These are phyloP conservation scores for Odocoileus virginianus DNA, from an alignment of 2,113 vertebrate species.

Conservation along the genomic window DNA sequence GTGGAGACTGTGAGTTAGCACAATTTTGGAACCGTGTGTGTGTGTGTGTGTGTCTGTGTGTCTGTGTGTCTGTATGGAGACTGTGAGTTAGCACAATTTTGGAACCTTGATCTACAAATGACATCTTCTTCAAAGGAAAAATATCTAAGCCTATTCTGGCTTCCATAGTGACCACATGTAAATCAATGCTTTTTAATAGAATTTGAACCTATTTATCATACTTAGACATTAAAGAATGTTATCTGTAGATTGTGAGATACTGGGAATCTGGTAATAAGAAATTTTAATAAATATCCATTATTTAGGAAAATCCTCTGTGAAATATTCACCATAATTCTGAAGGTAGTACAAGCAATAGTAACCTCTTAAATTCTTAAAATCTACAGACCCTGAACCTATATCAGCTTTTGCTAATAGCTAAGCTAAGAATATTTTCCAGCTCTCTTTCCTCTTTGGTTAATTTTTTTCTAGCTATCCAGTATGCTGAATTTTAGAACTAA, in stretches of 20 bases:
- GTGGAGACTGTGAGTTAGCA: not conserved
- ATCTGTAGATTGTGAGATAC: not conserved
- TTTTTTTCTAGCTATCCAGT: not conserved
- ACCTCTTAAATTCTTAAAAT: constrained; percentile 25
- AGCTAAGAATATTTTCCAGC: constrained; percentile 38
- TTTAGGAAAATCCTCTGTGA: not conserved
- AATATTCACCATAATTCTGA: not conserved
- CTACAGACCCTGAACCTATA: constrained; percentile 15
- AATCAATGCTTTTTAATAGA: not conserved
- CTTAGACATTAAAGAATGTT: not conserved
- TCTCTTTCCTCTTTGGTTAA: constrained; percentile 5
- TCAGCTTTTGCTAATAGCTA: constrained; percentile 25
- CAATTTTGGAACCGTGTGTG: not conserved
- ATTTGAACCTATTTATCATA: not conserved
- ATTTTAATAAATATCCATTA: constrained; percentile 1
- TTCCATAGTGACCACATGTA: not conserved
- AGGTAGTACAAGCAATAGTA: not conserved
- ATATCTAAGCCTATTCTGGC: not conserved
- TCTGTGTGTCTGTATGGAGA: not conserved
- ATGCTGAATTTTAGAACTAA: constrained; percentile 24
- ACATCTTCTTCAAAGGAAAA: not conserved
- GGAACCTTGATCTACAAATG: constrained; percentile 27
- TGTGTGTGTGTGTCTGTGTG: too few relatives aligned
- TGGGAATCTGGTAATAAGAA: not conserved
- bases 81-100: constrained; percentile 14